A percentile compares a stretch with the other conserved stretches of the same genome.
Conservation (phyloP, 2,888 invertebrate species). For the Galeopsomyia nigrocyanea region DNA sequence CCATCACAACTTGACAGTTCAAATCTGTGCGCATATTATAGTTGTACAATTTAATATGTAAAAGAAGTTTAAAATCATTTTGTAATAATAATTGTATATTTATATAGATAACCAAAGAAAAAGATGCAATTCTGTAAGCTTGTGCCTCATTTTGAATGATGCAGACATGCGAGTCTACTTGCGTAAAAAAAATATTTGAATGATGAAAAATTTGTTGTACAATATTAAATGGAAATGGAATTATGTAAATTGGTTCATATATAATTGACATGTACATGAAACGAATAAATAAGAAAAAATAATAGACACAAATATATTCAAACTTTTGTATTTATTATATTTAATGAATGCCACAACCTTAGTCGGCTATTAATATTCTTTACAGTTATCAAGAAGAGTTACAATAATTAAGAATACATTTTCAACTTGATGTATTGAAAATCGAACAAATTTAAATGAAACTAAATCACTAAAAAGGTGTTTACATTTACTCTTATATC, state of each 20-base stretch:
- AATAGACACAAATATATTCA: slow-evolving; percentile 34
- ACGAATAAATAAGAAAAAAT: slow-evolving; percentile 27
- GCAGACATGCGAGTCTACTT: slow-evolving; percentile 48
- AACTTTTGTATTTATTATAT: slow-evolving; percentile 31
- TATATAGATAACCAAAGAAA: slow-evolving; percentile 53
- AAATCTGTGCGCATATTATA: slow-evolving; percentile 22
- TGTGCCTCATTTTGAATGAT: slow-evolving; percentile 53
- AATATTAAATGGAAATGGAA: slow-evolving; percentile 33
- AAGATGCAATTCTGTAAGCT: slow-evolving; percentile 53
- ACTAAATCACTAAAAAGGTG: too few species aligned
- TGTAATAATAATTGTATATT: slow-evolving; percentile 54
- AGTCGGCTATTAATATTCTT: slow-evolving; percentile 15
- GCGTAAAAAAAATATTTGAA: slow-evolving; percentile 32
- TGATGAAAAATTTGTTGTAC: slow-evolving; percentile 45
- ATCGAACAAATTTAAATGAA: too few species aligned
- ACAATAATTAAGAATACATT: too few species aligned
- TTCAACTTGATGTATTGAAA: too few species aligned
- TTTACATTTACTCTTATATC: too few species aligned
- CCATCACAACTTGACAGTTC: slow-evolving; percentile 29
- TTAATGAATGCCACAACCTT: neutral
- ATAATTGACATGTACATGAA: slow-evolving; percentile 24
- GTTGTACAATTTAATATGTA: slow-evolving; percentile 51
- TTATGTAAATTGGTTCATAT: slow-evolving; percentile 7
- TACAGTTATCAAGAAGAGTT: neutral
- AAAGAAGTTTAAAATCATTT: slow-evolving; percentile 52